Evolutionary conservation across 2,113 vertebrate genomes (phyloP), one percentile per base, ranked within the genome.

Genomic region (Gallinago paraguaiae): DNA sequence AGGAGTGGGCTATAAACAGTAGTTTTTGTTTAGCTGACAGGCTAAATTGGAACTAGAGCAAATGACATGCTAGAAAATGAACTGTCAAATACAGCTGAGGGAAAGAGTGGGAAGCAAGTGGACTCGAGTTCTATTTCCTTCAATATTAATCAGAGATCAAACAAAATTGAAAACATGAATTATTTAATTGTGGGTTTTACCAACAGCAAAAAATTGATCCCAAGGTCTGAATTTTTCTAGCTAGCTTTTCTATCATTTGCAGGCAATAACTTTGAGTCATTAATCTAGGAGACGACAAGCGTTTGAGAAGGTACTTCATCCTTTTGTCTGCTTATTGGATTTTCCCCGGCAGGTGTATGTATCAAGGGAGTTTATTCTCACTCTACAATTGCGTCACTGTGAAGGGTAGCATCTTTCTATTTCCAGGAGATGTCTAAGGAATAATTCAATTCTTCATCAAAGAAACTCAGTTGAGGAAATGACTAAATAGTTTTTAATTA

Each of bases 341-440:
- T 74, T 88, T 68, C 69, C 39, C 6, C 70, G 78, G 54, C 81
- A 88, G 75, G 76, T 80, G 4, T 74, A 65, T 85, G 50, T 72
- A 54, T 94, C 90, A 72, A 45, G 39, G 46, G 86, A 87, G 84
- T 76, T 67, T 76, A 17, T 90, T 94, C 70, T 89, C 85, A 87
- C 67, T 24, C 45, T 75, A 13, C 17, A 16, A 24, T 4, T 59
- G 70, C 4, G 1, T 91, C 82, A 50, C 50, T 57, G 11, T 46
- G 39, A 45, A 92, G 43, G 39, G 74, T n/a, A 68, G 25, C n/a
- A 28, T 93, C 81, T 91, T 86, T 83, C 85, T 95, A 2, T 87
- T 94, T 97, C 77, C 84, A 82, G 82, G 92, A 95, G 35, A n/a
- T 68, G 82, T 68, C 72, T 57, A 41, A 61, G n/a, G n/a, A 93